phyloP scores from a whole-genome alignment of 2,113 vertebrate species.

The Pseudopodoces humilis region DNA sequence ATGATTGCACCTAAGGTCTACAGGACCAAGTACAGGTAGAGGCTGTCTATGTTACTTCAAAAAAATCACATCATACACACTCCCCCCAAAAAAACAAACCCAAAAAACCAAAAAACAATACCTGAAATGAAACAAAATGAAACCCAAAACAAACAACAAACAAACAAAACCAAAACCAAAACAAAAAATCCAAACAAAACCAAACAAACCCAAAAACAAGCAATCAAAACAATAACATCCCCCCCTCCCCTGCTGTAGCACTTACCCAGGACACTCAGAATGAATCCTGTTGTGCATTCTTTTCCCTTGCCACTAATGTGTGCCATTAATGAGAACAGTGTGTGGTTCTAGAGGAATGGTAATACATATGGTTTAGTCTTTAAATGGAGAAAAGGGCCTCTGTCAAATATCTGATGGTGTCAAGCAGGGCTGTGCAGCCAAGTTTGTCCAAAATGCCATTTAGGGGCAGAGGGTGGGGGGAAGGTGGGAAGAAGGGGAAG shows the following conservation, averaged over 20 bases:
- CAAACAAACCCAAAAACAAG: not conserved
- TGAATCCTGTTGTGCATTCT: not conserved
- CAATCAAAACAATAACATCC: no score
- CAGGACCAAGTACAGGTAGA: not conserved
- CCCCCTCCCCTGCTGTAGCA: rapidly evolving
- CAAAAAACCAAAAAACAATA: not conserved
- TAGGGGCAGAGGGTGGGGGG: not conserved
- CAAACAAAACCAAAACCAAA: not conserved
- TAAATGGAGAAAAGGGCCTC: not conserved
- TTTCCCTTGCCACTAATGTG: not conserved
- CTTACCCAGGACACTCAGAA: not conserved
- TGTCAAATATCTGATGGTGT: not conserved
- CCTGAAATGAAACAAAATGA: no score
- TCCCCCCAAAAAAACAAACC: not conserved
- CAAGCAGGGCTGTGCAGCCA: not conserved
- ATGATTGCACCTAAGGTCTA: not conserved
- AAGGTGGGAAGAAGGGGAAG: not conserved
- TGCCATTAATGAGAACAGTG: not conserved
- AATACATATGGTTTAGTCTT: not conserved
- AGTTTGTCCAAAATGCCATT: not conserved
- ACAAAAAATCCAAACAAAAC: rapidly evolving
- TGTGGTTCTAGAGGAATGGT: not conserved
- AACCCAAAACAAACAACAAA: not conserved
- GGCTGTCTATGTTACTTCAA: not conserved
- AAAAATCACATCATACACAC: not conserved